These are phyloP conservation scores for Phycodurus eques DNA, from an alignment of 2,113 vertebrate species.

Conservation along the genomic window DNA sequence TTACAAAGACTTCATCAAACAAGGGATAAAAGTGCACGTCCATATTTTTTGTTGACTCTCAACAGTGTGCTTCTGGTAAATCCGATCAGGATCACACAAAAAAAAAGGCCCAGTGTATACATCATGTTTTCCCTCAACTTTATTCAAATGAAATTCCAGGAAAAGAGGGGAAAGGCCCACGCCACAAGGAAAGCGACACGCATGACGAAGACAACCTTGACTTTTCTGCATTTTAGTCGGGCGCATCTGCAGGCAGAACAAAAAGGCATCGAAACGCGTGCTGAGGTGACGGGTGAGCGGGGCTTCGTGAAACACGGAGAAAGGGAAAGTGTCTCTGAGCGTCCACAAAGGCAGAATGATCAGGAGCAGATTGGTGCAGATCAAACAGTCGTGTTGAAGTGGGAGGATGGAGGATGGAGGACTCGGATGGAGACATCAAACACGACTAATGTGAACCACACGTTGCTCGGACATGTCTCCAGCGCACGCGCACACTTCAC, in stretches of 20 bases:
- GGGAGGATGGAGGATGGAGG: constrained; percentile 58
- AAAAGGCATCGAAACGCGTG: constrained; percentile 51
- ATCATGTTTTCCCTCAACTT: constrained; percentile 36
- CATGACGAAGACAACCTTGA: constrained; percentile 29
- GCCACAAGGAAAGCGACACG: constrained; percentile 10
- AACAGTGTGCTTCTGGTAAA: constrained; percentile 33
- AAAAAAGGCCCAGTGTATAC: constrained; percentile 22
- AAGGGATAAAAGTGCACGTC: constrained; percentile 13
- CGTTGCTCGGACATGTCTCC: constrained; percentile 42
- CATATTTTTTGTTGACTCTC: constrained; percentile 16
- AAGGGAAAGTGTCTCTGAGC: constrained; percentile 70
- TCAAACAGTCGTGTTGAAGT: constrained; percentile 69
- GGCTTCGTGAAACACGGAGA: constrained; percentile 58
- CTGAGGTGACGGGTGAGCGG: constrained; percentile 46
- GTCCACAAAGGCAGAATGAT: constrained; percentile 67
- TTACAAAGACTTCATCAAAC: constrained; percentile 13
- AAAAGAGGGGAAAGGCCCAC: constrained; percentile 7
- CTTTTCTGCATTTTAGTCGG: constrained; percentile 32
- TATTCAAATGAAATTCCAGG: constrained; percentile 8
- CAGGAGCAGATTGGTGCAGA: constrained; percentile 68
- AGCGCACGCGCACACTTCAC: constrained; percentile 8
- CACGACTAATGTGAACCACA: constrained; percentile 68
- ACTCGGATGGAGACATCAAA: constrained; percentile 72
- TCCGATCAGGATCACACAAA: constrained; percentile 37
- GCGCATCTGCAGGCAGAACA: constrained; percentile 47